Conservation (phyloP, 2,888 invertebrate species). For the Hyles lineata region DNA sequence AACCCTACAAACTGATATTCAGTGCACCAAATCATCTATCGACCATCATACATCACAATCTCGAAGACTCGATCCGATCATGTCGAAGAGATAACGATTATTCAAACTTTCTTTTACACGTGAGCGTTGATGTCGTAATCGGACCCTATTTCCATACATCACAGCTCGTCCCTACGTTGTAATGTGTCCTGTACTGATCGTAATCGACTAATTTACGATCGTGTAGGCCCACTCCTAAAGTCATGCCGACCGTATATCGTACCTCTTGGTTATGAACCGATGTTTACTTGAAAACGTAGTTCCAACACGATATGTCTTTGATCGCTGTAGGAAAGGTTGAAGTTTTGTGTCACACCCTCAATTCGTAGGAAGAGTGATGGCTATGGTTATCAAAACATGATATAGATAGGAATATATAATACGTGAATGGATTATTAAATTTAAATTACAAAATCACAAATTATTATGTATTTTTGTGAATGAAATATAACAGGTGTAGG, state of each 20-base stretch:
- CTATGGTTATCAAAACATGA: too few species aligned
- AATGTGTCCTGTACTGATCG: slow-evolving; percentile 61
- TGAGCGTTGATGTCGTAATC: background rate
- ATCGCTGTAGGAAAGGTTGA: background rate
- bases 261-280: background rate
- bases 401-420: too few species aligned
- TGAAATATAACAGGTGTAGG: too few species aligned
- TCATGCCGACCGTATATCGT: slow-evolving; percentile 46
- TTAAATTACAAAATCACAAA: too few species aligned
- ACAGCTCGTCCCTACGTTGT: slow-evolving; percentile 43
- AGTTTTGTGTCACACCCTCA: too few species aligned
- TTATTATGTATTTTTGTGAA: too few species aligned
- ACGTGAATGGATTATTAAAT: too few species aligned
- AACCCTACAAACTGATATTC: background rate
- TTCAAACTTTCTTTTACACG: slow-evolving; percentile 10
- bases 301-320: background rate
- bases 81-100: slow-evolving; percentile 7
- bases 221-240: slow-evolving; percentile 53
- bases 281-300: background rate
- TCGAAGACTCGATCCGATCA: background rate
- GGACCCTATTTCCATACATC: slow-evolving; percentile 25
- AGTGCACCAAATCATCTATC: background rate
- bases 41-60: background rate
- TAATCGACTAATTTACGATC: slow-evolving; percentile 72
- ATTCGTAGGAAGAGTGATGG: too few species aligned